These are phyloP conservation scores for Sarcophaga rosellei DNA, from an alignment of 2,888 invertebrate genomes.

Conservation along the genomic window DNA sequence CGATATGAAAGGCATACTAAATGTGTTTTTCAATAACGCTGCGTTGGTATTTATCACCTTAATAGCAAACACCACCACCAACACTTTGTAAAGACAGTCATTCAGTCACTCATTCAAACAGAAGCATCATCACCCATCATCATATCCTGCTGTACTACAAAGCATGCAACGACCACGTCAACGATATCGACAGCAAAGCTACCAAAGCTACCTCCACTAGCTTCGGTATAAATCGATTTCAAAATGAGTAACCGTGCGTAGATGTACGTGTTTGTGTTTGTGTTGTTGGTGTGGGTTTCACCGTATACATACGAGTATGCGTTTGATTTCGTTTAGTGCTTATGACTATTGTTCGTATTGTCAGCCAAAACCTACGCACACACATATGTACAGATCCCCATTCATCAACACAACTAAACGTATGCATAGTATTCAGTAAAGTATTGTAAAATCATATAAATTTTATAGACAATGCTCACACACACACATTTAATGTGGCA, in stretches of 20 bases:
- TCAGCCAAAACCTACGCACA: not conserved
- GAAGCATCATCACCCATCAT: not conserved
- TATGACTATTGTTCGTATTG: constrained; percentile 16
- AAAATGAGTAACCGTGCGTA: constrained; percentile 52
- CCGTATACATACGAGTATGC: not conserved
- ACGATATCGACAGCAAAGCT: not conserved
- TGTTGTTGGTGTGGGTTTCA: not conserved
- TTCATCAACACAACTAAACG: not conserved
- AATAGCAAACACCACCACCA: not conserved
- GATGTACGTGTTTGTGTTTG: not conserved
- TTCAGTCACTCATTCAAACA: not conserved
- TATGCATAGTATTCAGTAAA: not conserved
- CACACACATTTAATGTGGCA: not conserved
- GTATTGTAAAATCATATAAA: constrained; percentile 15
- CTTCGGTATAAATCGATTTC: constrained; percentile 24
- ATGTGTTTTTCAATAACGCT: constrained; percentile 32
- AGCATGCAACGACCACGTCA: constrained; percentile 18
- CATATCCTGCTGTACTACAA: constrained; percentile 1
- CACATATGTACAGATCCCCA: not conserved
- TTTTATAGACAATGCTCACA: constrained; percentile 1
- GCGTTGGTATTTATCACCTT: constrained; percentile 67
- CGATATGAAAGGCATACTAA: constrained; percentile 7
- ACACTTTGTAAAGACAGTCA: not conserved
- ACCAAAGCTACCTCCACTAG: not conserved
- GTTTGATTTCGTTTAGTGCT: not conserved